Evolutionary conservation across 2,888 invertebrate genomes (phyloP).

Genomic region (Zaprionus obscuricornis): DNA sequence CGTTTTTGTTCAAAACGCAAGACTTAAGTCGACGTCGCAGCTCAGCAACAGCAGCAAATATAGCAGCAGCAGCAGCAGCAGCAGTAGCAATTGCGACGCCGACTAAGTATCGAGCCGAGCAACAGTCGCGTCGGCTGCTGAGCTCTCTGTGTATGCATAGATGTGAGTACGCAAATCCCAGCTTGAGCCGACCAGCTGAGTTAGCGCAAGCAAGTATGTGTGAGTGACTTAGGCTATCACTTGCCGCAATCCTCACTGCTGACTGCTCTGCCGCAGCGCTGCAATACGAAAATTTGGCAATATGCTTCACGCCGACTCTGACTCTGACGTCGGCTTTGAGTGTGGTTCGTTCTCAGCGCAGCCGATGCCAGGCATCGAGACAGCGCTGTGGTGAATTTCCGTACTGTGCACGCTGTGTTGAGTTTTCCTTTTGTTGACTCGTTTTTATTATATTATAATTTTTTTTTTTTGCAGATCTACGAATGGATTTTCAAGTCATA

Average conservation of each 20-base stretch:
- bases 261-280: slow-evolving; percentile 16
- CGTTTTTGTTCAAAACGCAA: slow-evolving; percentile 82
- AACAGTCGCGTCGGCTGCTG: slow-evolving; percentile 24
- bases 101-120: slow-evolving; percentile 64
- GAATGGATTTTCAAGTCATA: slow-evolving; percentile 34
- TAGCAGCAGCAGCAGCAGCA: slow-evolving; percentile 13
- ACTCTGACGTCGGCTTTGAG: background rate
- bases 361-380: too few species aligned
- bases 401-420: slow-evolving; percentile 40
- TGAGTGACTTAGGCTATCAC: slow-evolving; percentile 19
- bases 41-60: slow-evolving; percentile 27
- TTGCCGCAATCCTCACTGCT: slow-evolving; percentile 62
- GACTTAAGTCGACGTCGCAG: slow-evolving; percentile 59
- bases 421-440: slow-evolving; percentile 59
- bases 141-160: background rate
- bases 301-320: slow-evolving; percentile 9
- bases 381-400: slow-evolving; percentile 48
- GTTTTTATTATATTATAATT: slow-evolving; percentile 4
- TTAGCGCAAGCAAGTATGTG: slow-evolving; percentile 10
- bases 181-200: slow-evolving; percentile 33
- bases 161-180: slow-evolving; percentile 43
- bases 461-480: slow-evolving; percentile 8
- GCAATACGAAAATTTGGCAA: slow-evolving; percentile 56
- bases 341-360: slow-evolving; percentile 38
- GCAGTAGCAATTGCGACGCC: slow-evolving; percentile 39